A percentile compares a stretch with the other conserved stretches of the same genome.
Evolutionary conservation across 2,113 vertebrate genomes (phyloP).

Genomic region (Pteropus alecto): DNA sequence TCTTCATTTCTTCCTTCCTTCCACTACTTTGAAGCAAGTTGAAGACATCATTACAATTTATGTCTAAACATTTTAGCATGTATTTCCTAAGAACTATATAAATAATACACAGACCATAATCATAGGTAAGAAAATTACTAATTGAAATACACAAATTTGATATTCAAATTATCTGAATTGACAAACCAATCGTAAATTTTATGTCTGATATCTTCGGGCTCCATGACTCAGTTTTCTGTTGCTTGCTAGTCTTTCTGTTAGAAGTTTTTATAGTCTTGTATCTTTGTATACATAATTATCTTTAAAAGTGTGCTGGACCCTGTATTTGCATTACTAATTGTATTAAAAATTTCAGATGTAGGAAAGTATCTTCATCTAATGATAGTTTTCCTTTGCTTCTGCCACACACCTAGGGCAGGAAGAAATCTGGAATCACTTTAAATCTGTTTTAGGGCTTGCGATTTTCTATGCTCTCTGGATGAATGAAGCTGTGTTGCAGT

Average conservation of each 20-base stretch:
- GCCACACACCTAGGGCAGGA: background rate
- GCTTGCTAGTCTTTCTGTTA: background rate
- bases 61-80: background rate
- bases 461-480: background rate
- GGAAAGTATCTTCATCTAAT: background rate
- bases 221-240: background rate
- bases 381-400: background rate
- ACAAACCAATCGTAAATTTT: background rate
- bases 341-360: background rate
- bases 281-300: background rate
- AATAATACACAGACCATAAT: background rate
- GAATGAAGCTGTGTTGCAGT: background rate
- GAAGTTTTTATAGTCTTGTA: background rate
- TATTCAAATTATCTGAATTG: background rate
- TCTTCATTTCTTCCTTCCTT: too few relatives aligned
- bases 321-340: background rate
- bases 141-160: background rate
- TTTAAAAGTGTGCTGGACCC: background rate
- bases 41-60: background rate
- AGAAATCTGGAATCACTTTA: background rate
- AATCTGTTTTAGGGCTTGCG: background rate
- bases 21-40: background rate
- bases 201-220: background rate
- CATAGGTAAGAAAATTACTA: background rate
- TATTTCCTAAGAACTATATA: background rate